Evolutionary conservation across 2,888 invertebrate genomes (phyloP).

Genomic region (Acanthosoma haemorrhoidale): DNA sequence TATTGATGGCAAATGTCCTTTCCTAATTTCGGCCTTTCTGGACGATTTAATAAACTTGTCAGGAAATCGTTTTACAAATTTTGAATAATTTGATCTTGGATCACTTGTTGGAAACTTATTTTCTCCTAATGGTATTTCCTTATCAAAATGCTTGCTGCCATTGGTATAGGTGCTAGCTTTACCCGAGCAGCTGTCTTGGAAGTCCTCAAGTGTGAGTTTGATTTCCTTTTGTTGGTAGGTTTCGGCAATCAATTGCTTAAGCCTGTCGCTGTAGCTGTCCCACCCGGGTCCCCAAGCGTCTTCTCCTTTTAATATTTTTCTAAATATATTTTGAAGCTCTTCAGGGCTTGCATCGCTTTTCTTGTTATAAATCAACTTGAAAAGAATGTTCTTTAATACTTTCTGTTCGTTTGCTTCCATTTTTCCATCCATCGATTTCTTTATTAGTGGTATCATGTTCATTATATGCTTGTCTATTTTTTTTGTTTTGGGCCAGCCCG

Average conservation of each 20-base stretch:
- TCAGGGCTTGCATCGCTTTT: neutral
- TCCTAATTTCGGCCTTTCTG: no score
- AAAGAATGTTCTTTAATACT: neutral
- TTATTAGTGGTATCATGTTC: neutral
- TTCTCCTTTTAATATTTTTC: neutral
- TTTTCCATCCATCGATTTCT: neutral
- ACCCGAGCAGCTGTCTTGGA: neutral
- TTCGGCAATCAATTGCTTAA: neutral
- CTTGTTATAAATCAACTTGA: neutral
- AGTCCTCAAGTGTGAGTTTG: neutral
- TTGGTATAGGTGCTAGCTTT: no score
- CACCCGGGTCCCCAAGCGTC: neutral
- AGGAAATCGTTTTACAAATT: neutral
- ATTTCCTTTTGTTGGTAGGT: neutral
- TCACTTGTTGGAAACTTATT: neutral
- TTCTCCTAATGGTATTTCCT: neutral
- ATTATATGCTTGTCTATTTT: neutral
- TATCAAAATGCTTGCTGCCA: neutral
- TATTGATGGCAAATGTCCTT: neutral
- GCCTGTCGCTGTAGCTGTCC: neutral
- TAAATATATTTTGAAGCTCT: neutral
- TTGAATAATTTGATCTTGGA: neutral
- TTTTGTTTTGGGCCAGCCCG: neutral
- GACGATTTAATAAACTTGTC: no score
- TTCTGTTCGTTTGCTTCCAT: neutral